phyloP scores from a whole-genome alignment of 2,113 vertebrate genomes.

The Pelobates fuscus region DNA sequence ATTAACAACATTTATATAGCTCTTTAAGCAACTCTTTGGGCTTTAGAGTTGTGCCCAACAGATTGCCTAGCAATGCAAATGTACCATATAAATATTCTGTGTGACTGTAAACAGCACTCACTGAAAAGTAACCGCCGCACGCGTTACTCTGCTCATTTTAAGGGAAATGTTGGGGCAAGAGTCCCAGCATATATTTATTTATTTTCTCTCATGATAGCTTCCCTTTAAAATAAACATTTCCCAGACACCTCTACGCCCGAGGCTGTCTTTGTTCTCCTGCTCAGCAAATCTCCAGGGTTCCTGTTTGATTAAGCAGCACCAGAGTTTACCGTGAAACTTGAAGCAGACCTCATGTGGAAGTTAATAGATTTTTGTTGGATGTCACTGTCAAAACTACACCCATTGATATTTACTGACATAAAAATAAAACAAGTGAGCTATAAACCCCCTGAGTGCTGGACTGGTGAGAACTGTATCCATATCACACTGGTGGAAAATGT shows the following conservation, averaged over 20 bases:
- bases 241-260: not conserved
- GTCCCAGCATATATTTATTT: not conserved
- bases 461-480: no score
- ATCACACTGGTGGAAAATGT: no score
- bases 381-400: not conserved
- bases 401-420: not conserved
- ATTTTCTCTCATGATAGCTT: not conserved
- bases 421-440: no score
- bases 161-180: not conserved
- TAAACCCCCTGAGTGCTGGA: no score
- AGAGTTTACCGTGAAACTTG: conserved; percentile 10
- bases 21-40: no score
- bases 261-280: conserved; percentile 4
- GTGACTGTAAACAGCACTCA: no score
- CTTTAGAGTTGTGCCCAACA: no score
- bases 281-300: conserved; percentile 20
- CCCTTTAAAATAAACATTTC: not conserved
- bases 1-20: no score
- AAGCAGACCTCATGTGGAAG: conserved; percentile 11
- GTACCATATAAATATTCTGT: not conserved
- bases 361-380: not conserved
- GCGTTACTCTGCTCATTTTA: not conserved
- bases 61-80: no score
- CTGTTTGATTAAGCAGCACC: conserved; percentile 12
- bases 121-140: not conserved